Evolutionary conservation across 2,797 vertebrate genomes (phyloP).

Genomic region (Agapornis canus): DNA sequence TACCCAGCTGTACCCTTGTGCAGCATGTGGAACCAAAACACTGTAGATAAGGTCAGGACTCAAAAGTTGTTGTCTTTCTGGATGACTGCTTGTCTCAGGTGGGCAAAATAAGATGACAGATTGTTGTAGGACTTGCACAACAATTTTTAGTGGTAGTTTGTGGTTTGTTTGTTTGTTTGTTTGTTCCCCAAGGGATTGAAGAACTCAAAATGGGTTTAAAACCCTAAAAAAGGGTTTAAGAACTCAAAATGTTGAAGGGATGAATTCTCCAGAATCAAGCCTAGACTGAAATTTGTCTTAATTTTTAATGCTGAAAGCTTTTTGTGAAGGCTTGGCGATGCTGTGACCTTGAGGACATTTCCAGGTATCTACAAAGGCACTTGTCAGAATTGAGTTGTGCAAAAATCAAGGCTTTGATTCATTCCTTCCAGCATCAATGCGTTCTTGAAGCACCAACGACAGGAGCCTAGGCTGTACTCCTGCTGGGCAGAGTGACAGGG

Average conservation of each 20-base stretch:
- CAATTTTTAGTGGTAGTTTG: background rate
- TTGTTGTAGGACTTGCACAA: background rate
- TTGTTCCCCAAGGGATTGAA: background rate
- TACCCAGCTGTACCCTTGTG: background rate
- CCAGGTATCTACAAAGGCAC: background rate
- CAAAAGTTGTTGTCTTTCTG: background rate
- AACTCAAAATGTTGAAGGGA: background rate
- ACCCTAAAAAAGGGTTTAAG: background rate
- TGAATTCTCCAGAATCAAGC: background rate
- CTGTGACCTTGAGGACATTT: background rate
- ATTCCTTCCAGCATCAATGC: background rate
- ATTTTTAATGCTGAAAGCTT: constrained; percentile 32
- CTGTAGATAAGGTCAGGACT: background rate
- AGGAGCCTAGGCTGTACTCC: background rate
- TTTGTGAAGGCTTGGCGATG: background rate
- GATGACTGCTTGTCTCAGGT: background rate
- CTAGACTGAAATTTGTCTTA: background rate
- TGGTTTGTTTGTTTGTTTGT: background rate
- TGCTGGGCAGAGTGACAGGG: background rate
- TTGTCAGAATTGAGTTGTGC: background rate
- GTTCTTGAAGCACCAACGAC: background rate
- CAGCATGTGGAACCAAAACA: background rate
- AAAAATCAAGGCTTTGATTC: background rate
- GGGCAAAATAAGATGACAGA: background rate
- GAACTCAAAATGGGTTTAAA: background rate